A percentile compares a stretch with the other conserved stretches of the same genome.
These are phyloP conservation scores for Drosophila setifemur DNA, from an alignment of 1,140 invertebrate genomes.

Conservation along the genomic window DNA sequence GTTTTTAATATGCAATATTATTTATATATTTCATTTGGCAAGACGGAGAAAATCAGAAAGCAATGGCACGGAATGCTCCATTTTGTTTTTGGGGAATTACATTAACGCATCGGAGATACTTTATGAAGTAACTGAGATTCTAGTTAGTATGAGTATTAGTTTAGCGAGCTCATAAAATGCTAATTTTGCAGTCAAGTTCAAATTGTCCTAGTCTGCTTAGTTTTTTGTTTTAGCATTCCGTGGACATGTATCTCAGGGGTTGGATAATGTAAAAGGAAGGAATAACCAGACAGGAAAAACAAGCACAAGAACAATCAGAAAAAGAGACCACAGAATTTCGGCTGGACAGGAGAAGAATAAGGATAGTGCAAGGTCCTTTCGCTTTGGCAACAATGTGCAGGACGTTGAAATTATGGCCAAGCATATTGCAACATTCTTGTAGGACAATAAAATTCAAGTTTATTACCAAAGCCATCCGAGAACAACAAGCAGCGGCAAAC, in stretches of 20 bases:
- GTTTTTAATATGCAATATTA: conserved; percentile 42
- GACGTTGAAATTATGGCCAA: conserved; percentile 70
- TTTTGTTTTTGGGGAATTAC: no score
- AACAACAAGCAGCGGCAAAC: conserved; percentile 17
- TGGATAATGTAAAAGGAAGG: conserved; percentile 37
- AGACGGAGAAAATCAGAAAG: neutral
- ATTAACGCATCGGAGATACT: no score
- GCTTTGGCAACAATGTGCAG: conserved; percentile 62
- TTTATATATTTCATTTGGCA: conserved; percentile 37
- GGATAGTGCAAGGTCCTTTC: neutral
- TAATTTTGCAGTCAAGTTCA: conserved; percentile 23
- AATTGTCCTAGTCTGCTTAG: conserved; percentile 2
- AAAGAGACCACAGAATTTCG: conserved; percentile 56
- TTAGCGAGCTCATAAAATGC: conserved; percentile 23
- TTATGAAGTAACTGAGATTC: no score
- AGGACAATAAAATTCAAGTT: conserved; percentile 76
- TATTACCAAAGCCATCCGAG: conserved; percentile 51
- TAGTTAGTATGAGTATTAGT: neutral
- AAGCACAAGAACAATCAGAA: conserved; percentile 37
- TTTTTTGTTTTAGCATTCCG: conserved; percentile 6
- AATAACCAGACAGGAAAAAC: conserved; percentile 13
- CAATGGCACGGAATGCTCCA: no score
- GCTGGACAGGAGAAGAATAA: conserved; percentile 25
- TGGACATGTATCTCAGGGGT: neutral
- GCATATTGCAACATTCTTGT: conserved; percentile 81